Percentiles rank a stretch among this genome's conserved stretches.
These are phyloP conservation scores for Drosophila anomalipes DNA, from an alignment of 2,888 invertebrate species.

Conservation along the genomic window DNA sequence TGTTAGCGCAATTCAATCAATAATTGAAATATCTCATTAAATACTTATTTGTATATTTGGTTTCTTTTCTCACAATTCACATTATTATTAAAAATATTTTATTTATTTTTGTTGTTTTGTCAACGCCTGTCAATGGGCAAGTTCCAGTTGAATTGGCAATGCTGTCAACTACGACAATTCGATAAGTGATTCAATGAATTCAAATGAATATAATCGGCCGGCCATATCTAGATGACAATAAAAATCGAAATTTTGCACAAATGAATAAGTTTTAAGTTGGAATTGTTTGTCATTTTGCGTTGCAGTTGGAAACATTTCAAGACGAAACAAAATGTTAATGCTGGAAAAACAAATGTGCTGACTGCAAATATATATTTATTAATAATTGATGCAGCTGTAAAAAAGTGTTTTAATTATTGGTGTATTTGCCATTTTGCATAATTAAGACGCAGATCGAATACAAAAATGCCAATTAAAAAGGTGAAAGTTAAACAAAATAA, in stretches of 20 bases:
- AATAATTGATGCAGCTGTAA: too few species aligned
- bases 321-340: too few species aligned
- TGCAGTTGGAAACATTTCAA: too few species aligned
- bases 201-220: background rate
- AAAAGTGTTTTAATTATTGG: conserved; percentile 37
- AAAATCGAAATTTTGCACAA: background rate
- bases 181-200: background rate
- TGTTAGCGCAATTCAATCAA: background rate
- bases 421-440: conserved; percentile 40
- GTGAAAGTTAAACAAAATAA: conserved; percentile 45
- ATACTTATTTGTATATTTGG: background rate
- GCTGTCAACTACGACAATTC: background rate
- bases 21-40: background rate
- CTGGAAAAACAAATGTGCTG: too few species aligned
- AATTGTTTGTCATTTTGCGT: too few species aligned
- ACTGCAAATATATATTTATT: too few species aligned
- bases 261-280: background rate
- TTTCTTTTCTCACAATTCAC: background rate
- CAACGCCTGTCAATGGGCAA: background rate
- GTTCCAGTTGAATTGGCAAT: background rate
- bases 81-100: background rate
- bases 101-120: background rate
- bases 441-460: conserved; percentile 26
- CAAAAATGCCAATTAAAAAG: conserved; percentile 6
- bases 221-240: background rate